A percentile compares a stretch with the other conserved stretches of the same genome.
Evolutionary conservation across 1,140 invertebrate genomes (phyloP).

Genomic region (Prorops nasuta): DNA sequence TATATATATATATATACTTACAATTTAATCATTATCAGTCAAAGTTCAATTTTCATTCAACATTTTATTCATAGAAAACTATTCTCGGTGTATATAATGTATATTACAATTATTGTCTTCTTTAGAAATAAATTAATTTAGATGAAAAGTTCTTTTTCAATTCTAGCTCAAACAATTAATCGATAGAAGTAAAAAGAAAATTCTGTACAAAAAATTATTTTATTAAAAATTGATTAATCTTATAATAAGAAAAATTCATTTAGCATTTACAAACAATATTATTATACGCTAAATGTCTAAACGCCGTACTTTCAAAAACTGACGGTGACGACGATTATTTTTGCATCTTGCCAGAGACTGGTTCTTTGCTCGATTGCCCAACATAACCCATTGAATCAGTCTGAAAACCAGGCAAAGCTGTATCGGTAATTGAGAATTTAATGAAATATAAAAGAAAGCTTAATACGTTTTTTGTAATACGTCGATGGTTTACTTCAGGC

Average conservation of each 20-base stretch:
- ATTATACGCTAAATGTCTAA: neutral
- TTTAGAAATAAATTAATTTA: constrained; percentile 32
- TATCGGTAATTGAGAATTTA: neutral
- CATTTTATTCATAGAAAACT: constrained; percentile 11
- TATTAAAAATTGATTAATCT: constrained; percentile 45
- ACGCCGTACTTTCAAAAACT: too few relatives aligned
- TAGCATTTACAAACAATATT: constrained; percentile 32
- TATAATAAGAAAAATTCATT: constrained; percentile 36
- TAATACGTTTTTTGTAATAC: constrained; percentile 1
- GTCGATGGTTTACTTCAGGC: neutral
- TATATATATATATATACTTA: too few relatives aligned
- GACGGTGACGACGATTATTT: too few relatives aligned
- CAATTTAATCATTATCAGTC: too few relatives aligned
- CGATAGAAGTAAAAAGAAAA: too few relatives aligned
- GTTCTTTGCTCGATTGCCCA: neutral
- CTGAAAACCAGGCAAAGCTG: constrained; percentile 2
- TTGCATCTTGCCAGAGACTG: too few relatives aligned
- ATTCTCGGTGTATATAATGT: constrained; percentile 37
- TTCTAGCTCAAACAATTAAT: constrained; percentile 7
- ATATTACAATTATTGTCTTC: constrained; percentile 30
- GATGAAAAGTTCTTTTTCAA: constrained; percentile 17
- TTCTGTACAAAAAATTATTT: constrained; percentile 43
- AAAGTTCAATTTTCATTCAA: neutral
- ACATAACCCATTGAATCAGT: neutral
- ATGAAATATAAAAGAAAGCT: constrained; percentile 3